phyloP scores from a whole-genome alignment of 2,113 vertebrate species.

The Caracal caracal region DNA sequence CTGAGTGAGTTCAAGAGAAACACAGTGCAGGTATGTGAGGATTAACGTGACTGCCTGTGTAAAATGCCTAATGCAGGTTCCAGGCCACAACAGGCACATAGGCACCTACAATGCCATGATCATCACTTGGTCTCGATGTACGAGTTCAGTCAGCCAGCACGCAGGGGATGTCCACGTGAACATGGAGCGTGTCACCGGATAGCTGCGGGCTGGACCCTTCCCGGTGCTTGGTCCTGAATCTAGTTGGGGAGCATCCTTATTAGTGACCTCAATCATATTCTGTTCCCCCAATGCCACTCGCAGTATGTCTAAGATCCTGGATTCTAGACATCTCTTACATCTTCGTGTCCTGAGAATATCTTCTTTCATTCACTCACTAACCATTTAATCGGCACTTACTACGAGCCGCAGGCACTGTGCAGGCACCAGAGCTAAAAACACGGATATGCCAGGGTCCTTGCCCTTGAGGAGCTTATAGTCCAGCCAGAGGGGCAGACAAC shows the following conservation, averaged over 20 bases:
- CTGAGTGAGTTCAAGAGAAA: background rate
- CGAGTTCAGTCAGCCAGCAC: accelerated
- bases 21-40: background rate
- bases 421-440: background rate
- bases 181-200: accelerated
- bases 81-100: accelerated
- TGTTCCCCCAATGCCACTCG: background rate
- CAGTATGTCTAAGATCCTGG: background rate
- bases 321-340: background rate
- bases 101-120: accelerated
- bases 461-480: background rate
- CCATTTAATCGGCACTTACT: background rate
- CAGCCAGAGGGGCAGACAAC: background rate
- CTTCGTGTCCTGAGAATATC: background rate
- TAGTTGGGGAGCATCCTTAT: background rate
- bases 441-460: background rate
- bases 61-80: background rate
- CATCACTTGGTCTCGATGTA: accelerated
- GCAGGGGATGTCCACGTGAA: accelerated
- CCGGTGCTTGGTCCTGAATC: background rate
- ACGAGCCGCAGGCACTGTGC: background rate
- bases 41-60: background rate
- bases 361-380: background rate
- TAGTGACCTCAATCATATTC: background rate
- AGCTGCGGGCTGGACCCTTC: too few species aligned